These are phyloP conservation scores for Leptura quadrifasciata DNA, from an alignment of 2,888 invertebrate genomes.

Conservation along the genomic window DNA sequence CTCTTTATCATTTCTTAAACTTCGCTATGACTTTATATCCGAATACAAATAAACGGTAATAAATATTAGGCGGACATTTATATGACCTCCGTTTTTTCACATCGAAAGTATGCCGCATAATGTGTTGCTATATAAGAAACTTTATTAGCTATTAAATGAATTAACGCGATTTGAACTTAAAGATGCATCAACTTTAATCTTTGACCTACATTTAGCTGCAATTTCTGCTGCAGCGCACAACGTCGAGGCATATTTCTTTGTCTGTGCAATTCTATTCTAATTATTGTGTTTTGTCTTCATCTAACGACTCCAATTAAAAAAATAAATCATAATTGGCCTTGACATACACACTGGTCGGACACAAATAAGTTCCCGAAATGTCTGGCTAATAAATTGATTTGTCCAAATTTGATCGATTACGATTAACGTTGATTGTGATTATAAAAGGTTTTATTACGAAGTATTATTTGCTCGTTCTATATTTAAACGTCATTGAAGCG, in stretches of 20 bases:
- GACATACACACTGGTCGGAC: conserved; percentile 4
- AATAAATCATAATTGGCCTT: conserved; percentile 10
- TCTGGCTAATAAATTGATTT: background rate
- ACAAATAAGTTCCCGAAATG: conserved; percentile 3
- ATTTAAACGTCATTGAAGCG: conserved; percentile 10
- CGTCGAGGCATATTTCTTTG: background rate
- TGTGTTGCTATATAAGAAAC: background rate
- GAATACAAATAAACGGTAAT: background rate
- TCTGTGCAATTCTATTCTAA: background rate
- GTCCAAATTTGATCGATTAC: conserved; percentile 9
- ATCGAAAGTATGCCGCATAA: background rate
- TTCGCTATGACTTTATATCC: background rate
- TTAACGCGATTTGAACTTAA: conserved; percentile 4
- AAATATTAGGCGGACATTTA: background rate
- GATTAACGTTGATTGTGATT: background rate
- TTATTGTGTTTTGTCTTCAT: conserved; percentile 4
- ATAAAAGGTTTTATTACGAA: conserved; percentile 1
- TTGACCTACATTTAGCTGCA: conserved; percentile 23
- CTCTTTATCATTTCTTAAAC: background rate
- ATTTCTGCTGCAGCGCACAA: background rate
- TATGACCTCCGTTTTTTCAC: background rate
- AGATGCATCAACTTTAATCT: conserved; percentile 1
- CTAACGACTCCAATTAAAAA: background rate
- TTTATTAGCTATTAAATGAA: conserved; percentile 25
- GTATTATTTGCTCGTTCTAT: background rate